Conservation (phyloP, 2,888 invertebrate species). For the Lepas anatifera region DNA sequence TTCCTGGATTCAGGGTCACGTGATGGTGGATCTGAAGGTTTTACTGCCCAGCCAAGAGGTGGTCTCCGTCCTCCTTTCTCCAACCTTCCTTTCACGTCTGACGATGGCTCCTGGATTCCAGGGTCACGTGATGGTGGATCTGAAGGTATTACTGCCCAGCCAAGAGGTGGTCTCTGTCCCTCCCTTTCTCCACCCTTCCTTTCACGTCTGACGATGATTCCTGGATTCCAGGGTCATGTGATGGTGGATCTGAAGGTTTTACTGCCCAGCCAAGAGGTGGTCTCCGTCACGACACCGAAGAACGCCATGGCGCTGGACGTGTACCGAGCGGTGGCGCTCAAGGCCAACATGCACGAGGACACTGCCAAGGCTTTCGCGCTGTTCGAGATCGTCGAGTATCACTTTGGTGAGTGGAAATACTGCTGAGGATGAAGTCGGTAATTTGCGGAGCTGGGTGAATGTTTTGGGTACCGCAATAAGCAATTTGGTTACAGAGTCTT, state of each 20-base stretch:
- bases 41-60: conserved; percentile 81
- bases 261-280: conserved; percentile 80
- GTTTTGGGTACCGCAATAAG: too few species aligned
- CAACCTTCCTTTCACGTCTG: too few species aligned
- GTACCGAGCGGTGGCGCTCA: conserved; percentile 71
- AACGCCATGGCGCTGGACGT: conserved; percentile 84
- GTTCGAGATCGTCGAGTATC: conserved; percentile 94
- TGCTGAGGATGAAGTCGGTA: too few species aligned
- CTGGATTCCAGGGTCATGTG: not conserved
- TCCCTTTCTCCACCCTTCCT: too few species aligned
- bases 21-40: conserved; percentile 47
- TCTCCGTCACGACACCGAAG: conserved; percentile 75
- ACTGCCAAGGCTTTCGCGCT: conserved; percentile 85
- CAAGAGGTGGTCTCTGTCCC: conserved; percentile 75
- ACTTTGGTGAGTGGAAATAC: conserved; percentile 75
- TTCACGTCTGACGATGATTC: too few species aligned
- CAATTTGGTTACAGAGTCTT: too few species aligned
- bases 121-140: conserved; percentile 36
- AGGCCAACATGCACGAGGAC: conserved; percentile 65
- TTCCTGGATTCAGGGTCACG: not conserved
- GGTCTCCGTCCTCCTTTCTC: too few species aligned
- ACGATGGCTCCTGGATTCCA: too few species aligned
- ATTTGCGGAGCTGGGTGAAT: too few species aligned
- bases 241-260: conserved; percentile 53
- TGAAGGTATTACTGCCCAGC: conserved; percentile 74